Evolutionary conservation across 2,113 vertebrate genomes (phyloP), one percentile per base, ranked within the genome.

Genomic region (Callionymus lyra): DNA sequence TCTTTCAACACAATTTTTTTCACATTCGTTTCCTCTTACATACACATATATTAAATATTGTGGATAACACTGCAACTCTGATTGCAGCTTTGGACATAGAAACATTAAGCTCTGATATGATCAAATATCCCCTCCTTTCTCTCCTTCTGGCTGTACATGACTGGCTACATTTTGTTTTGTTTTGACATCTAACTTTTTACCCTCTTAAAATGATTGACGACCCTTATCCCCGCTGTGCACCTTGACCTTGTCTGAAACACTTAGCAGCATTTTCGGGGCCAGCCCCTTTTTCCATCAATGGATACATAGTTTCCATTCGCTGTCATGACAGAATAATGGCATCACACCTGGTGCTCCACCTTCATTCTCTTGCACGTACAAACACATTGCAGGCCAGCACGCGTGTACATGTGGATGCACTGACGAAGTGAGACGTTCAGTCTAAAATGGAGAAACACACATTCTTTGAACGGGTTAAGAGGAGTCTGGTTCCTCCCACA

Each of bases 271-370:
- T 53, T 68, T 64, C 52, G 47, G n/a, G 62, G 49, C 67, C 67
- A 72, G 56, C 64, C 62, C 48, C 46, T 77, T 81, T 81, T 77
- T 75, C 79, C 67, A 59, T 38, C 50, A 4, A 59, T 4, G 8
- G 58, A 50, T 57, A 48, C 62, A 82, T 76, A 69, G 37, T 84
- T 83, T 83, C 77, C 74, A 79, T 73, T 78, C 55, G 53, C 51
- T 32, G 52, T 61, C 56, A 65, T 72, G 56, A 56, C 43, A 73
- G 64, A 80, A 80, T 67, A 77, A 73, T 80, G 48, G 64, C 15
- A 57, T 72, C 63, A 72, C 80, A 82, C 81, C 80, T 83, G 77
- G 52, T 44, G 57, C 63, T 47, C 45, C 61, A 55, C 76, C 60
- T 52, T 61, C 53, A 47, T 65, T 53, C 38, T 21, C 54, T 54